Conservation (phyloP, 2,888 invertebrate species). For the Heterodera filipjevi region DNA sequence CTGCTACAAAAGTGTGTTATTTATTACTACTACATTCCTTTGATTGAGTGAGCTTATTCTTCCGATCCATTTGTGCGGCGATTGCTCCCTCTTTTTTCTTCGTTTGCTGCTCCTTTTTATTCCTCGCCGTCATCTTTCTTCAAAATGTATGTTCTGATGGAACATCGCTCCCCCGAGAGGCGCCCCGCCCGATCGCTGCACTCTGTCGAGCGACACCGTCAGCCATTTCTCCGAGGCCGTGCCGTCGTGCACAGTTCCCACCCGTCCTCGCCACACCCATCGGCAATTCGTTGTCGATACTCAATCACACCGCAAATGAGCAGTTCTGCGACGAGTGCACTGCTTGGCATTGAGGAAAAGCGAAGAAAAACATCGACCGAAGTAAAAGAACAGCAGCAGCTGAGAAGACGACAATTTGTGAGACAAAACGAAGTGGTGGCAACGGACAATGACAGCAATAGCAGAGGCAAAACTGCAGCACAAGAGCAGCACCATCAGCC, state of each 20-base stretch:
- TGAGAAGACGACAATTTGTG: slow-evolving; percentile 11
- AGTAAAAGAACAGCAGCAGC: not conserved
- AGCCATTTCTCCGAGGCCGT: not conserved
- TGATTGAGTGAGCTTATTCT: not conserved
- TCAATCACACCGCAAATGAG: not conserved
- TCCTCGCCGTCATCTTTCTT: not conserved
- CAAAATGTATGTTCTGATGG: slow-evolving; percentile 33
- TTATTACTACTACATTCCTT: not conserved
- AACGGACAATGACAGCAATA: not conserved
- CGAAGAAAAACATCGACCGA: not conserved
- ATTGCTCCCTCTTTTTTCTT: not conserved
- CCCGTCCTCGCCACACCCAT: not conserved
- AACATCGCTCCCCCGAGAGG: slow-evolving; percentile 22
- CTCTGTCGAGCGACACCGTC: not conserved
- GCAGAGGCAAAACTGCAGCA: not conserved
- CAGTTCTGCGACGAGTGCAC: not conserved
- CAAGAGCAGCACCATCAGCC: not conserved
- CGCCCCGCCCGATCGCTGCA: not conserved
- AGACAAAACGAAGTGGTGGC: not conserved
- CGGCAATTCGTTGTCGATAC: not conserved
- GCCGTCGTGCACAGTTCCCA: slow-evolving; percentile 13
- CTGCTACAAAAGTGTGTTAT: not conserved
- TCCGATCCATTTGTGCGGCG: slow-evolving; percentile 9
- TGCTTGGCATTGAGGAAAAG: not conserved
- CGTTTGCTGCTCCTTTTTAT: not conserved